phyloP scores from a whole-genome alignment of 2,888 invertebrate species.

The Silvanus unidentatus region DNA sequence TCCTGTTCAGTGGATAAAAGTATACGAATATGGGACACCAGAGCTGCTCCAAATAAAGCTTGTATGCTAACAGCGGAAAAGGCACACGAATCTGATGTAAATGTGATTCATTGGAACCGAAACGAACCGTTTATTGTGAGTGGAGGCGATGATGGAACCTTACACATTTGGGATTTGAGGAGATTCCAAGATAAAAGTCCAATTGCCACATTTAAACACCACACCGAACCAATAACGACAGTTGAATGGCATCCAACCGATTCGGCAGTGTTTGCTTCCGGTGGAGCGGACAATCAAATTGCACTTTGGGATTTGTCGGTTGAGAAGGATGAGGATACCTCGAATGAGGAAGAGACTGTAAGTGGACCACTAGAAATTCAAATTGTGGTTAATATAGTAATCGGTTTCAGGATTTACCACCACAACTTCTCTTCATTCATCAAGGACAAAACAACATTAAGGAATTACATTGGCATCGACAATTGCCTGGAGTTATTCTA shows the following conservation, averaged over 20 bases:
- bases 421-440: conserved; percentile 94
- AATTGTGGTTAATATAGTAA: no score
- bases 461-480: conserved; percentile 97
- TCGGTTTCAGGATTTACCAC: conserved; percentile 69
- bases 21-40: conserved; percentile 93
- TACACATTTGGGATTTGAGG: conserved; percentile 94
- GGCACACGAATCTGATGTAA: conserved; percentile 89
- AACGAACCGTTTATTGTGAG: conserved; percentile 86
- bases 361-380: no score
- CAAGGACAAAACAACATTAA: conserved; percentile 97
- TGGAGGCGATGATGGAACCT: conserved; percentile 91
- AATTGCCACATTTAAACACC: conserved; percentile 93
- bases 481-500: conserved; percentile 86
- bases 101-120: conserved; percentile 96
- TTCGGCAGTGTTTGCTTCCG: conserved; percentile 87
- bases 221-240: conserved; percentile 86
- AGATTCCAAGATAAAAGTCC: conserved; percentile 72
- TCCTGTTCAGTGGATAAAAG: conserved; percentile 85
- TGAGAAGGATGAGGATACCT: conserved; percentile 66
- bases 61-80: conserved; percentile 83
- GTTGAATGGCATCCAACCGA: conserved; percentile 97
- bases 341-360: conserved; percentile 48
- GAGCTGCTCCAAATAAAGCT: conserved; percentile 79
- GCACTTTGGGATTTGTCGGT: conserved; percentile 95
- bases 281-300: conserved; percentile 91